Percentiles rank a stretch among this genome's conserved stretches.
Evolutionary conservation across 2,888 invertebrate species (phyloP).

Genomic region (Polia nebulosa): DNA sequence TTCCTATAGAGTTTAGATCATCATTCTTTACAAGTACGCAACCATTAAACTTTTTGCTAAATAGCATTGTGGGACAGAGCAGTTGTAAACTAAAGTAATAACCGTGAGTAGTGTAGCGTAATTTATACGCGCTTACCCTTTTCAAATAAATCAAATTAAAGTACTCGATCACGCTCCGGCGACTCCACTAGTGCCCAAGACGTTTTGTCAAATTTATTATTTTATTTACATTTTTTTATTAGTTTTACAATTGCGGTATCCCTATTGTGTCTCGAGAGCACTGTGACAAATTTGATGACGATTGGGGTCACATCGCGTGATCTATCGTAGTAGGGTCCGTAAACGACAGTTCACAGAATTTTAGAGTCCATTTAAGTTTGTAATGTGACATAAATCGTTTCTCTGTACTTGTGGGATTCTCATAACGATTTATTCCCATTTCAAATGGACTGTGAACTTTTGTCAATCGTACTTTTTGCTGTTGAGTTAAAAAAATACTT

Average conservation of each 20-base stretch:
- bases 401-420: conserved; percentile 83
- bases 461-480: conserved; percentile 50
- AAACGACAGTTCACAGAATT: conserved; percentile 88
- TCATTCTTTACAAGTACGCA: conserved; percentile 48
- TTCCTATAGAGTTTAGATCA: conserved; percentile 39
- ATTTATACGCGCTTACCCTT: conserved; percentile 88
- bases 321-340: conserved; percentile 83
- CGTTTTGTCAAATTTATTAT: conserved; percentile 91
- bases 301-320: conserved; percentile 87
- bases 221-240: conserved; percentile 90
- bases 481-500: too few species aligned
- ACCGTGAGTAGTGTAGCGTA: conserved; percentile 78
- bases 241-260: conserved; percentile 83
- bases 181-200: conserved; percentile 89
- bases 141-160: conserved; percentile 91
- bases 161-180: conserved; percentile 86
- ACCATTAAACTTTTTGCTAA: conserved; percentile 70
- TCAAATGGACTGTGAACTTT: conserved; percentile 62
- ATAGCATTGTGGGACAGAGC: conserved; percentile 63
- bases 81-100: conserved; percentile 65
- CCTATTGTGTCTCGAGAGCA: conserved; percentile 87
- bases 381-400: conserved; percentile 85
- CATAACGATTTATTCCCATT: conserved; percentile 76
- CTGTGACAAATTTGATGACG: conserved; percentile 91
- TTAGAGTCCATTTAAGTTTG: conserved; percentile 87